phyloP scores from a whole-genome alignment of 1,140 invertebrate genomes.

The Pseudomyrmex sp. region DNA sequence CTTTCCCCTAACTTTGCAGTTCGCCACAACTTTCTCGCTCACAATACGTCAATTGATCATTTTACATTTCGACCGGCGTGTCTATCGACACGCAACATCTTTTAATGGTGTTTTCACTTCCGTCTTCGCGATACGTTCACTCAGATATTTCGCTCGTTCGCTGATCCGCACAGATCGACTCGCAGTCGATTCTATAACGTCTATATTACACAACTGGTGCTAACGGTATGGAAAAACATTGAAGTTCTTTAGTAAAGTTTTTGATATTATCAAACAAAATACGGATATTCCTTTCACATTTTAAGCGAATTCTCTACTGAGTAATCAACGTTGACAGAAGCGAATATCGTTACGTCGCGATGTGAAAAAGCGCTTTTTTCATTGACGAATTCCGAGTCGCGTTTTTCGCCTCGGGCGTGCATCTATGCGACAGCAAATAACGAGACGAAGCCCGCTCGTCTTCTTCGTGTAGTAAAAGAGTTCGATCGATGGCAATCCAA shows the following conservation, averaged over 20 bases:
- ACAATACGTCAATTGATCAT: not conserved
- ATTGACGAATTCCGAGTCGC: conserved; percentile 13
- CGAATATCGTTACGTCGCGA: not conserved
- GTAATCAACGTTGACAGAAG: not conserved
- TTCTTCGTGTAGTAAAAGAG: conserved; percentile 67
- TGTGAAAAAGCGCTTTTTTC: not conserved
- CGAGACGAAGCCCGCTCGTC: not conserved
- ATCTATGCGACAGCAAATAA: conserved; percentile 49
- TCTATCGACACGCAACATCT: conserved; percentile 40
- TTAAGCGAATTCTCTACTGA: not conserved
- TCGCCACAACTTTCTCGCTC: not conserved
- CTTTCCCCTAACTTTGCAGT: not conserved
- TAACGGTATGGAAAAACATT: not conserved
- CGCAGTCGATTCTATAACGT: not conserved
- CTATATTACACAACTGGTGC: not conserved
- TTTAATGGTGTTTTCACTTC: conserved; percentile 32
- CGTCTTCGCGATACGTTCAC: conserved; percentile 40
- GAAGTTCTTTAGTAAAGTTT: not conserved
- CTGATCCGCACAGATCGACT: not conserved
- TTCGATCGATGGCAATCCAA: conserved; percentile 70
- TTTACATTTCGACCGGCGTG: conserved; percentile 11
- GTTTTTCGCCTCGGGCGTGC: conserved; percentile 28
- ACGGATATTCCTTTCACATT: too few species aligned
- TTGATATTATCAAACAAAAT: not conserved
- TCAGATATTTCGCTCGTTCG: conserved; percentile 30